Conservation (phyloP, 2,113 vertebrate genomes). For the Pardalotus punctatus region DNA sequence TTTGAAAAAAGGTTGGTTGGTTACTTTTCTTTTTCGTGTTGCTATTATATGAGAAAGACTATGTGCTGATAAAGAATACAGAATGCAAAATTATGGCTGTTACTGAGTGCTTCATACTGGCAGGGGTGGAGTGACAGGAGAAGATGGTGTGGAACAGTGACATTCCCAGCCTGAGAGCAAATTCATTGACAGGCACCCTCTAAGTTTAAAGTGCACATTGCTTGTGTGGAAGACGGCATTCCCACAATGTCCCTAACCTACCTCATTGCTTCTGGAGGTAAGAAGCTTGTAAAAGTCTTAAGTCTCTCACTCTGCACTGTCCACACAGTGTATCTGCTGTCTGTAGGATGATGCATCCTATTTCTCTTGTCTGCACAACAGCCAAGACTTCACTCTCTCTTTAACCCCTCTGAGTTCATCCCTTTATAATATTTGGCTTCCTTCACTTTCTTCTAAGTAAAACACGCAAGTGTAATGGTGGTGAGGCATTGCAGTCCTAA, state of each 20-base stretch:
- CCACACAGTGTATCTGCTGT: neutral
- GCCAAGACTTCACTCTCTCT: neutral
- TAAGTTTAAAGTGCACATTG: neutral
- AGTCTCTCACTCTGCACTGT: neutral
- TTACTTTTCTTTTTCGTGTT: neutral
- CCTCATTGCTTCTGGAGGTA: neutral
- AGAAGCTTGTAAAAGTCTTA: neutral
- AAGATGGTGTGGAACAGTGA: neutral
- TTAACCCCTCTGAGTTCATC: neutral
- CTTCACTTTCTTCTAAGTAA: neutral
- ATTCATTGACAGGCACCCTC: neutral
- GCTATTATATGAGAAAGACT: neutral
- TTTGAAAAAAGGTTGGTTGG: neutral
- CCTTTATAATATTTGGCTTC: neutral
- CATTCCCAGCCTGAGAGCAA: neutral
- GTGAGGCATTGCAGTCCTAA: neutral
- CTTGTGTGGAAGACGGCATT: neutral
- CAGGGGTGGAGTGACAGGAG: neutral
- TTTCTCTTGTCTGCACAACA: neutral
- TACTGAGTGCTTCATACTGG: neutral
- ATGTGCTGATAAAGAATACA: neutral
- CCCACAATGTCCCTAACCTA: neutral
- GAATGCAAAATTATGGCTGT: neutral
- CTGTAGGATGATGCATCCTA: neutral
- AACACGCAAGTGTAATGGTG: accelerated